These are phyloP conservation scores for Oscheius myriophilus DNA, from an alignment of 2,888 invertebrate species.

Conservation along the genomic window DNA sequence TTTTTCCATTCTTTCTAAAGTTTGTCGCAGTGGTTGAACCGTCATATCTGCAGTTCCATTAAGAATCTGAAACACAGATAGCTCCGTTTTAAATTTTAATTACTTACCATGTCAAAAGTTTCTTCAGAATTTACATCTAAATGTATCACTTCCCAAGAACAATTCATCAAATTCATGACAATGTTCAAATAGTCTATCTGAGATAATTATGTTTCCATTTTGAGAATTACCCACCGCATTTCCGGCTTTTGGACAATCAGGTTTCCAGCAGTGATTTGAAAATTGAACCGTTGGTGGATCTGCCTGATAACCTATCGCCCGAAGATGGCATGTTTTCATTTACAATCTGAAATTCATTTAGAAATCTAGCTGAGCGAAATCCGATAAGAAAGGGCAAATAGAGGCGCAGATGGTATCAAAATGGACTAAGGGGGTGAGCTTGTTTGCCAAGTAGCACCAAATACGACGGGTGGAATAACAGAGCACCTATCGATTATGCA, in stretches of 20 bases:
- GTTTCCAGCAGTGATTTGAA: slow-evolving; percentile 40
- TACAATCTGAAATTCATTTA: no score
- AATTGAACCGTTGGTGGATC: slow-evolving; percentile 39
- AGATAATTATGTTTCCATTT: neutral
- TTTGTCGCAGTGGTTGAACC: slow-evolving; percentile 39
- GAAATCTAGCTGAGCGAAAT: no score
- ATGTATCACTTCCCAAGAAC: slow-evolving; percentile 41
- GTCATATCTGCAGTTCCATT: slow-evolving; percentile 44
- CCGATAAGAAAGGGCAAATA: no score
- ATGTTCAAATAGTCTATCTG: slow-evolving; percentile 44
- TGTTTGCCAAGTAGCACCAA: no score
- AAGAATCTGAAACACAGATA: neutral
- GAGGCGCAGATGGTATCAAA: no score
- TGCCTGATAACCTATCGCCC: slow-evolving; percentile 42
- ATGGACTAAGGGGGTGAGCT: no score
- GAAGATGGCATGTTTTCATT: slow-evolving; percentile 16
- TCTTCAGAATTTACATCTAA: slow-evolving; percentile 42
- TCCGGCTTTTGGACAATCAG: slow-evolving; percentile 44
- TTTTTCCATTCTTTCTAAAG: slow-evolving; percentile 39
- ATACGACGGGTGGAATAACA: no score
- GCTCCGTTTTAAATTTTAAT: neutral
- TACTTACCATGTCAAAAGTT: slow-evolving; percentile 35
- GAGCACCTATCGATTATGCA: no score
- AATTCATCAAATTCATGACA: slow-evolving; percentile 44
- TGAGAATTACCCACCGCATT: slow-evolving; percentile 27